Conservation (phyloP, 2,113 vertebrate species). For the Melospiza melodia region DNA sequence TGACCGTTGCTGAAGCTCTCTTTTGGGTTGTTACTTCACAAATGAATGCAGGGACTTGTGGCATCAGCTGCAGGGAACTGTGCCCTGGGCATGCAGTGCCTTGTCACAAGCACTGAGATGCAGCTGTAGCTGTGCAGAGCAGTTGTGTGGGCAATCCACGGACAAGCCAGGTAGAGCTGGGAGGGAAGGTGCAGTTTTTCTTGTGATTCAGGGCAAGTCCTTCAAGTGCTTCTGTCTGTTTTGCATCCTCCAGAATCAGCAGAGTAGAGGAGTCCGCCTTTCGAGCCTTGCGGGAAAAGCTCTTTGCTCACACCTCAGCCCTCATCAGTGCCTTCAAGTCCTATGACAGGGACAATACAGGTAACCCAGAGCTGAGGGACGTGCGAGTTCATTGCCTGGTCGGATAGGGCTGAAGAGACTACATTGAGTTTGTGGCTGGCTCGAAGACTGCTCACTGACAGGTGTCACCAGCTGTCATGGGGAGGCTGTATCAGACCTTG, state of each 20-base stretch:
- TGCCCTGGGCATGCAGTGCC: not conserved
- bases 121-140: not conserved
- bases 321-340: constrained; percentile 71
- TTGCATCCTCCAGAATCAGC: constrained; percentile 68
- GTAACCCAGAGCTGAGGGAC: constrained; percentile 19
- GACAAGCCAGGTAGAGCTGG: not conserved
- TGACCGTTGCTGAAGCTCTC: not conserved
- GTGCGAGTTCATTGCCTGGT: accelerated
- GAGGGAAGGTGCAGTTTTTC: not conserved
- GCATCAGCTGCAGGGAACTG: not conserved
- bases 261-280: constrained; percentile 80
- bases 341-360: constrained; percentile 57
- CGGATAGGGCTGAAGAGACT: not conserved
- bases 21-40: not conserved
- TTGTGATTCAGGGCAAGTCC: not conserved
- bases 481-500: not conserved
- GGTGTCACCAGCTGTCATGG: not conserved
- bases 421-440: accelerated
- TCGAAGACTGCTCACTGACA: not conserved
- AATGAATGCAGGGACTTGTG: not conserved
- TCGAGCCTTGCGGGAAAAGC: constrained; percentile 70
- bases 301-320: constrained; percentile 78
- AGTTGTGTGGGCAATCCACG: not conserved
- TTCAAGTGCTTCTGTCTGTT: not conserved
- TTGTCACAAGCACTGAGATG: not conserved